These are phyloP conservation scores for Grantiella picta DNA, from an alignment of 2,113 vertebrate species.

Conservation along the genomic window DNA sequence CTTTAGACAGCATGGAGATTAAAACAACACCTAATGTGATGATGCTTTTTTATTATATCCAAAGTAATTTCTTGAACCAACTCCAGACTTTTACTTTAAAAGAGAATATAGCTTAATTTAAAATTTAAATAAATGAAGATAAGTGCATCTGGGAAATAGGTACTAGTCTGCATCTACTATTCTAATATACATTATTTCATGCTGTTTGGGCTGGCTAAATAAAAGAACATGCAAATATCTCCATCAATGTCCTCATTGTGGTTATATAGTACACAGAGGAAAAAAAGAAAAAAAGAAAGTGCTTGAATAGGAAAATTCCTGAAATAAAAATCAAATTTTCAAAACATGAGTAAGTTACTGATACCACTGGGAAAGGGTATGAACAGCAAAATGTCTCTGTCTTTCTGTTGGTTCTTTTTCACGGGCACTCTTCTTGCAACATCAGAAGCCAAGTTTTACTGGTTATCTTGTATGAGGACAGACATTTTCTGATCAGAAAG, in stretches of 20 bases:
- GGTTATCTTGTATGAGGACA: neutral
- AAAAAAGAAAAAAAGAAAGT: neutral
- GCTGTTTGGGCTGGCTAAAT: neutral
- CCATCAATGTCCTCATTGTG: neutral
- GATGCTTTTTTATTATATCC: slow-evolving; percentile 7
- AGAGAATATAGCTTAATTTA: slow-evolving; percentile 13
- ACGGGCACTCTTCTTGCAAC: neutral
- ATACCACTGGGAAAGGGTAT: neutral
- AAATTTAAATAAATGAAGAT: slow-evolving; percentile 23
- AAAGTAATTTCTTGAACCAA: neutral
- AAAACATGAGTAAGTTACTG: neutral
- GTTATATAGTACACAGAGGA: neutral
- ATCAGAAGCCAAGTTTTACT: neutral
- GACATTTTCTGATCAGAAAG: neutral
- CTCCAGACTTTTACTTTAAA: neutral
- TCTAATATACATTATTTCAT: neutral
- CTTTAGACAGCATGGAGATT: slow-evolving; percentile 17
- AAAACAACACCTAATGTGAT: slow-evolving; percentile 6
- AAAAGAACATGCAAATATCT: neutral
- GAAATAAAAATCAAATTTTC: neutral
- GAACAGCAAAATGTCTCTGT: neutral
- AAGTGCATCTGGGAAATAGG: neutral
- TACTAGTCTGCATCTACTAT: neutral
- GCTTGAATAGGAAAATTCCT: neutral
- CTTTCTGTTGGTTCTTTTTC: neutral